Base-by-base conservation (phyloP, 2,888 invertebrate genomes). In the Caenorhabditis sp. region DNA sequence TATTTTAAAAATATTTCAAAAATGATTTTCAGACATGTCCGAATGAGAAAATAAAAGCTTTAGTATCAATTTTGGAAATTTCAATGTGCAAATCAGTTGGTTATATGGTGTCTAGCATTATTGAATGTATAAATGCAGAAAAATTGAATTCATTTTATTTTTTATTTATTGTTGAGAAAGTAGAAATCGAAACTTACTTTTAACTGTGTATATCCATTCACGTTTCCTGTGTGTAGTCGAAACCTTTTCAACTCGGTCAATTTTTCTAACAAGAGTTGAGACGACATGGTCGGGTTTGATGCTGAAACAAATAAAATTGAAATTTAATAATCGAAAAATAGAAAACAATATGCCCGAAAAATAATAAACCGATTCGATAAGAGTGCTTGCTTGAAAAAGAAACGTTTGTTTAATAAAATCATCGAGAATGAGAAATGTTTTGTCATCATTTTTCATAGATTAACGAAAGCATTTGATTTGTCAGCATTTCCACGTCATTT, bases 201-300 rank as follows among this genome's bases (percentile, higher is more conserved):
- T 70, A 87, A 71, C 62, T 87, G 86, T 21, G 78, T 79, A 74
- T 86, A 87, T 31, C 82, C 80, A 75, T 86, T 87, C 70, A 87
- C 83, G 71, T 87, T 87, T 26, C 87, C 87, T 21, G 87, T 87
- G 76, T 87, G 85, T 23, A 87, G 77, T 12, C 85, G 83, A 66
- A 87, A 86, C 8, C 76, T 66, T 20, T 76, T 71, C 59, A 82
- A 63, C 31, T 67, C 61, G 12, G 67, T 57, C 43, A 80, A 60
- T 26, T 75, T 78, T 53, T 76, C 73, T 54, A 80, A 59, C 76
- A 78, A 60, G 63, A 43, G 43, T 12, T 59, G 17, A 67, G 65
- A 57, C 77, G 75, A 50, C 63, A 59, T 59, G 73, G 70, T 68
- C 68, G 69, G 12, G 27, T n/a, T 61, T 25, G 31, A 31, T 7